These are phyloP conservation scores for Scalopus aquaticus DNA, from an alignment of 2,113 vertebrate species.

Conservation along the genomic window DNA sequence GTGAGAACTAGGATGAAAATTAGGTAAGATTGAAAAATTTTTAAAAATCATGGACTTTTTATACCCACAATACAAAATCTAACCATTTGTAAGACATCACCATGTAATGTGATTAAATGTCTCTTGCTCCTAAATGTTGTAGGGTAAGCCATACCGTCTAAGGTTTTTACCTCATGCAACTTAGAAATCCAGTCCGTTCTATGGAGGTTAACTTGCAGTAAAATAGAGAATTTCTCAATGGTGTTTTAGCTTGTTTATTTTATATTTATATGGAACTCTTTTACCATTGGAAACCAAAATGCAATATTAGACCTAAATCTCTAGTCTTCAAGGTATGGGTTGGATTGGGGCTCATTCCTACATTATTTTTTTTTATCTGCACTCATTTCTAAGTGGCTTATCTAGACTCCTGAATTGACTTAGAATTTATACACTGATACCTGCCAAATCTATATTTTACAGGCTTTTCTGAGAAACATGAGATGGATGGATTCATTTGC, in stretches of 20 bases:
- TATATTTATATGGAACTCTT: not conserved
- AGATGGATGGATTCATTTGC: not conserved
- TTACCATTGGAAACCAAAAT: not conserved
- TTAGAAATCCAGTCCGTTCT: not conserved
- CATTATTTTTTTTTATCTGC: not conserved
- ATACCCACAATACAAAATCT: not conserved
- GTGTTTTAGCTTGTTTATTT: not conserved
- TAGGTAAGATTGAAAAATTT: not conserved
- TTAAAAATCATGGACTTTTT: not conserved
- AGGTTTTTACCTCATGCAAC: not conserved
- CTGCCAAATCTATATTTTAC: not conserved
- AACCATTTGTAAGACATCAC: not conserved
- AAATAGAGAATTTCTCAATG: not conserved
- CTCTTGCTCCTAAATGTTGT: not conserved
- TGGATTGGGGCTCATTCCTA: not conserved
- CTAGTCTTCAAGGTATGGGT: not conserved
- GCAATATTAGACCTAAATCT: not conserved
- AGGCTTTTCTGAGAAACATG: not conserved
- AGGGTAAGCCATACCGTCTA: not conserved
- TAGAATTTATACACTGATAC: not conserved
- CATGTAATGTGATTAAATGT: not conserved
- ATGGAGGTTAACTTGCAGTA: not conserved
- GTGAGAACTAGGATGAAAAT: not conserved
- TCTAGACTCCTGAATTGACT: not conserved
- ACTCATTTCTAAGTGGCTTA: not conserved